Percentiles rank a stretch among this genome's conserved stretches.
These are phyloP conservation scores for Bombycilla garrulus DNA, from an alignment of 2,113 vertebrate species.

Conservation along the genomic window DNA sequence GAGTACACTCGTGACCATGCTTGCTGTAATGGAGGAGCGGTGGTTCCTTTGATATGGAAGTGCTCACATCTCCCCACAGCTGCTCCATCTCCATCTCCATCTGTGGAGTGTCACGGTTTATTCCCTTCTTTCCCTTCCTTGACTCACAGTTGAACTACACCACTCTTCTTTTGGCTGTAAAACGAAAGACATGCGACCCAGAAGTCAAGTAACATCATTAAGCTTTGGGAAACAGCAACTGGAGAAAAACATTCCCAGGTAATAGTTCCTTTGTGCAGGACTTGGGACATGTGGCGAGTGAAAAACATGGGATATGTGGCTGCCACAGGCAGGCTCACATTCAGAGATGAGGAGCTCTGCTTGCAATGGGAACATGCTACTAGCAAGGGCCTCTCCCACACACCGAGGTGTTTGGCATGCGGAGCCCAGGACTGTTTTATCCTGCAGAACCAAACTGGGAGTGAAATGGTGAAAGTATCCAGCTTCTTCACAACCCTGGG, in stretches of 20 bases:
- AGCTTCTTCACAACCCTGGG: neutral
- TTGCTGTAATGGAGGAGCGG: neutral
- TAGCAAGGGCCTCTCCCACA: neutral
- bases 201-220: neutral
- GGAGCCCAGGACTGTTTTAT: rapidly evolving
- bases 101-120: neutral
- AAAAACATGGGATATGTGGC: rapidly evolving
- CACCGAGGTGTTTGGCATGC: rapidly evolving
- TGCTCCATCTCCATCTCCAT: neutral
- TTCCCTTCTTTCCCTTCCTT: neutral
- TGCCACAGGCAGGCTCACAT: neutral
- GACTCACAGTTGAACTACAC: neutral
- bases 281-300: rapidly evolving
- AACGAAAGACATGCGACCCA: neutral
- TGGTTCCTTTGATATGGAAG: neutral
- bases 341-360: neutral
- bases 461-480: neutral
- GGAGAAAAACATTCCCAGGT: neutral
- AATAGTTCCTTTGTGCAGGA: neutral
- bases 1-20: neutral
- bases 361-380: neutral
- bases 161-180: neutral
- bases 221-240: neutral
- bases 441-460: rapidly evolving
- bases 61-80: neutral